These are phyloP conservation scores for Pegoplata infirma DNA, from an alignment of 2,888 invertebrate genomes.

Conservation along the genomic window DNA sequence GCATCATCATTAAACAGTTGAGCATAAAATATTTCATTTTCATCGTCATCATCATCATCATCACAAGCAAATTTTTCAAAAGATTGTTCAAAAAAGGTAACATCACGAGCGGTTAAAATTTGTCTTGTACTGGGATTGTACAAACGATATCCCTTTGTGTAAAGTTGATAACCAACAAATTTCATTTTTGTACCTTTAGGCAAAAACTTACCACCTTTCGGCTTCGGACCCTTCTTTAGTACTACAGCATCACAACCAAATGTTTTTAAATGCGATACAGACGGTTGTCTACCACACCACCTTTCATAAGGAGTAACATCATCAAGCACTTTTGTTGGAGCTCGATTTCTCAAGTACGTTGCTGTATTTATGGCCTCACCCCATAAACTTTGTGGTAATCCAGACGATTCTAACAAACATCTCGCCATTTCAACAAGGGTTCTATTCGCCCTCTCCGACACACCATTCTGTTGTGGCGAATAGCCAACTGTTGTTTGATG, in stretches of 20 bases:
- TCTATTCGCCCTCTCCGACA: too few relatives aligned
- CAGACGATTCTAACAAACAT: background rate
- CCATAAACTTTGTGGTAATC: too few relatives aligned
- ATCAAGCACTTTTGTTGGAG: slow-evolving; percentile 37
- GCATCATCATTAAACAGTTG: too few relatives aligned
- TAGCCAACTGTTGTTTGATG: too few relatives aligned
- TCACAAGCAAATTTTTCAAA: slow-evolving; percentile 27
- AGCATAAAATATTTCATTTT: too few relatives aligned
- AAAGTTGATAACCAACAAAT: slow-evolving; percentile 49
- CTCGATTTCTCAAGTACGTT: slow-evolving; percentile 35
- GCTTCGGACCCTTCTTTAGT: slow-evolving; percentile 10
- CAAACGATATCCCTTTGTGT: slow-evolving; percentile 57
- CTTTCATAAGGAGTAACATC: slow-evolving; percentile 36
- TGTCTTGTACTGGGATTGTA: slow-evolving; percentile 40
- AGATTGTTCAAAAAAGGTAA: slow-evolving; percentile 61
- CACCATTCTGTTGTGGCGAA: too few relatives aligned
- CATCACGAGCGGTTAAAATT: slow-evolving; percentile 57
- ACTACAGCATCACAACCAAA: slow-evolving; percentile 45
- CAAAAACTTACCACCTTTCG: slow-evolving; percentile 32
- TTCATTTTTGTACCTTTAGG: slow-evolving; percentile 43
- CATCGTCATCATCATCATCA: too few relatives aligned
- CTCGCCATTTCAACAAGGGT: too few relatives aligned
- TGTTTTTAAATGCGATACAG: slow-evolving; percentile 25
- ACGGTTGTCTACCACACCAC: slow-evolving; percentile 28
- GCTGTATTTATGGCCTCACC: too few relatives aligned